Evolutionary conservation across 2,888 invertebrate species (phyloP).

Genomic region (Oscheius onirici): DNA sequence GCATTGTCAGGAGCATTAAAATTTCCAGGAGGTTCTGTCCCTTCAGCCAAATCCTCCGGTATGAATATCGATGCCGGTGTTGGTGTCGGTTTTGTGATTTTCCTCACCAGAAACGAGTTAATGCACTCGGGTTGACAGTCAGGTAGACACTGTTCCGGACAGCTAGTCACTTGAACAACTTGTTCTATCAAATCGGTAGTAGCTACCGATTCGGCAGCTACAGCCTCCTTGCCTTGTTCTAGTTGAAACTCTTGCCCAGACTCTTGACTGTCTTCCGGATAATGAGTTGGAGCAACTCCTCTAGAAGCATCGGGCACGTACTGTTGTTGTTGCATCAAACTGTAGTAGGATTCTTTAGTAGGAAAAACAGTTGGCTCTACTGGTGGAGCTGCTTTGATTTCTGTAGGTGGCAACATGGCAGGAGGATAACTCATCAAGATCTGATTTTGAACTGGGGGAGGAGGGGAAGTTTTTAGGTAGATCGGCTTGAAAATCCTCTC

Average conservation of each 20-base stretch:
- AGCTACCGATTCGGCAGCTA: not conserved
- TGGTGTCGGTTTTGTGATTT: not conserved
- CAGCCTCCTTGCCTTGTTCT: not conserved
- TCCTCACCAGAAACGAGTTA: not conserved
- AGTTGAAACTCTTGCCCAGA: too few species aligned
- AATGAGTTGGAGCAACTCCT: not conserved
- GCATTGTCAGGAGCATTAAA: too few species aligned
- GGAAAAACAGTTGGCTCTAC: not conserved
- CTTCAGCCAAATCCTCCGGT: too few species aligned
- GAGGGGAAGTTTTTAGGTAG: not conserved
- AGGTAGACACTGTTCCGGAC: slow-evolving; percentile 13
- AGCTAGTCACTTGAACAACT: not conserved
- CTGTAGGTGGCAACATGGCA: not conserved
- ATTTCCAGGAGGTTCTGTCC: too few species aligned
- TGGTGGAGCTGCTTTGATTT: too few species aligned
- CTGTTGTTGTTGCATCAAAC: not conserved
- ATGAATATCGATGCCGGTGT: not conserved
- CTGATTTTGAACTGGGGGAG: not conserved
- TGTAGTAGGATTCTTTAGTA: not conserved
- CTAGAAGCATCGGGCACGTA: not conserved
- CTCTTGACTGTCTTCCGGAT: too few species aligned
- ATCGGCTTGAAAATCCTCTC: not conserved
- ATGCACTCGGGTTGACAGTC: slow-evolving; percentile 14
- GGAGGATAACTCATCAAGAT: not conserved
- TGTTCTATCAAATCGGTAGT: not conserved